Base-by-base conservation (phyloP, 1,140 invertebrate species). In the Phthorimaea operculella region DNA sequence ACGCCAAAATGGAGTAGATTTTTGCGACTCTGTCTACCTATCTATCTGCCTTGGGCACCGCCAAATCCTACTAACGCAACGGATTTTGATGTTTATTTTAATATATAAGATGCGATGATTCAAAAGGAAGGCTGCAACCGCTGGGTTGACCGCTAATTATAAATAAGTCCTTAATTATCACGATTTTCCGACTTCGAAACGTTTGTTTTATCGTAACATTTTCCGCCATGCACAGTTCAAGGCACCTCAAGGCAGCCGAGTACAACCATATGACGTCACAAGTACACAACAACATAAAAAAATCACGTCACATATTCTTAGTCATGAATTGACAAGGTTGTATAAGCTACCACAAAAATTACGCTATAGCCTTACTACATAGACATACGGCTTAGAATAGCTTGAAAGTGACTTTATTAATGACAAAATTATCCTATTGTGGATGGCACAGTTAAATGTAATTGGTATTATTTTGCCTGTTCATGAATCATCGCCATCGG, bases 401-500 rank as follows among this genome's bases (percentile, higher is more conserved):
- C n/a, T 9, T 47, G 15, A 17, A 5, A 57, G 34, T 11, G 34
- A 47, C n/a, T 61, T 55, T 33, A 17, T 33, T 10, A 39, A 39
- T 50, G 28, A 47, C 53, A 34, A 55, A 59, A 44, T 34, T 57
- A 14, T 55, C 45, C 54, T 51, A 58, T 52, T 59, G 56, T 58
- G 59, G 62, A 39, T 60, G 62, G 61, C 48, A 39, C 36, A 39
- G 36, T 39, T 28, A 39, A 10, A 59, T 67, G 70, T 79, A 79
- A 79, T 79, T 77, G 74, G 73, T 71, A 74, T 72, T 79, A 77
- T 80, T 80, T 74, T 76, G 76, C 76, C 65, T 68, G 67, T 72
- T 71, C 55, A 72, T 80, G 77, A 80, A 64, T 80, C 77, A 78
- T 72, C 64, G 63, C 36, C 57, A 78, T 72, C 64, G 61, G 10